Percentiles rank a stretch among this genome's conserved stretches.
Evolutionary conservation across 2,113 vertebrate genomes (phyloP).

Genomic region (Myocastor coypus): DNA sequence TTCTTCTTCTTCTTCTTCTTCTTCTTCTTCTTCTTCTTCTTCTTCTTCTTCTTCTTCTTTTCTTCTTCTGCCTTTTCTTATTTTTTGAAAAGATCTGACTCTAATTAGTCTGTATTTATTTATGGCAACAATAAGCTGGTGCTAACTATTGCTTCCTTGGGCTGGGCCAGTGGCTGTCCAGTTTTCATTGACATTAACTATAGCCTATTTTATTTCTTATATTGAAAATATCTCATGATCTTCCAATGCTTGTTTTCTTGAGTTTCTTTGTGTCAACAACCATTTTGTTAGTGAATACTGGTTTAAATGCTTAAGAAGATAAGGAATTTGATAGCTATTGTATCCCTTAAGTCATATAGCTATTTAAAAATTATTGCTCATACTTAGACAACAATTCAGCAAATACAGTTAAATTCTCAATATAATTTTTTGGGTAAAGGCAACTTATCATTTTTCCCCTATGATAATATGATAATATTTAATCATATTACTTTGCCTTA

Average conservation of each 20-base stretch:
- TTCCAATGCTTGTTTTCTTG: not conserved
- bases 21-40: too few relatives aligned
- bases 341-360: not conserved
- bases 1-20: too few relatives aligned
- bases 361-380: not conserved
- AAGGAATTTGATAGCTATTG: not conserved
- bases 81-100: not conserved
- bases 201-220: not conserved
- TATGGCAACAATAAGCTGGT: too few relatives aligned
- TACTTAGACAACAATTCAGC: not conserved
- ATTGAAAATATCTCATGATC: not conserved
- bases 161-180: not conserved
- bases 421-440: not conserved
- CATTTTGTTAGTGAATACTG: conserved; percentile 22
- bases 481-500: too few relatives aligned
- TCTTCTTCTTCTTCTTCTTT: too few relatives aligned
- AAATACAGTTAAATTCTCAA: not conserved
- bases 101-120: not conserved
- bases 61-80: not conserved
- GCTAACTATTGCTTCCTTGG: not conserved
- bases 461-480: too few relatives aligned
- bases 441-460: not conserved
- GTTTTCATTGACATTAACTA: not conserved
- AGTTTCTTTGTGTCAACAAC: not conserved
- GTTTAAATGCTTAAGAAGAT: not conserved